Evolutionary conservation across 2,888 invertebrate genomes (phyloP).

Genomic region (Mesorhabditis belari): DNA sequence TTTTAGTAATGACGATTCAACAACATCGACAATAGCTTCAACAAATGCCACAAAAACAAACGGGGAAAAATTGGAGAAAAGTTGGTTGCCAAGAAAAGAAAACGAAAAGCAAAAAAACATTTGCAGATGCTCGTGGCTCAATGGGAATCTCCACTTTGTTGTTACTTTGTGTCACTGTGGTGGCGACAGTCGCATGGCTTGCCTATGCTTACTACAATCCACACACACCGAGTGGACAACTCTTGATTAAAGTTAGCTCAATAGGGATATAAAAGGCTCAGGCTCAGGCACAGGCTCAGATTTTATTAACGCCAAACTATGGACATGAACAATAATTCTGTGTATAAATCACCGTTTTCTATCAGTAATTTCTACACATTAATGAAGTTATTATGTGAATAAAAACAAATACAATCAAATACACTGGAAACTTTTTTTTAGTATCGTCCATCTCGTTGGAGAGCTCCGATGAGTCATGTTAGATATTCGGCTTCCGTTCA

Average conservation of each 20-base stretch:
- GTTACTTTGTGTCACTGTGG: slow-evolving; percentile 66
- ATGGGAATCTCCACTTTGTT: slow-evolving; percentile 60
- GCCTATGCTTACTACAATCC: slow-evolving; percentile 92
- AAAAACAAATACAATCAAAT: neutral
- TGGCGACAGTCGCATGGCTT: slow-evolving; percentile 71
- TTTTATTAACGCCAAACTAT: neutral
- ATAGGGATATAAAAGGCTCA: neutral
- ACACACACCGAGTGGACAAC: slow-evolving; percentile 86
- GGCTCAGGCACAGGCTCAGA: neutral
- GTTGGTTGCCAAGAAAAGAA: no score
- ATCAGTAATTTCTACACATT: neutral
- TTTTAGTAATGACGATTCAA: neutral
- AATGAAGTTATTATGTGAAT: neutral
- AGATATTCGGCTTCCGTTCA: slow-evolving; percentile 49
- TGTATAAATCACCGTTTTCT: neutral
- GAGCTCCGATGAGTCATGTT: slow-evolving; percentile 48
- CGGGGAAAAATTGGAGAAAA: no score
- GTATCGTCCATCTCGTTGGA: slow-evolving; percentile 53
- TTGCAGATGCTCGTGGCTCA: slow-evolving; percentile 5
- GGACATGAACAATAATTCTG: neutral
- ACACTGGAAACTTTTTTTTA: slow-evolving; percentile 18
- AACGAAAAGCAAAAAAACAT: neutral
- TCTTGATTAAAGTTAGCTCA: slow-evolving; percentile 77
- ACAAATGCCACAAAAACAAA: no score
- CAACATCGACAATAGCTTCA: neutral